phyloP scores from a whole-genome alignment of 2,113 vertebrate species.

The Poeciliopsis turrubarensis region DNA sequence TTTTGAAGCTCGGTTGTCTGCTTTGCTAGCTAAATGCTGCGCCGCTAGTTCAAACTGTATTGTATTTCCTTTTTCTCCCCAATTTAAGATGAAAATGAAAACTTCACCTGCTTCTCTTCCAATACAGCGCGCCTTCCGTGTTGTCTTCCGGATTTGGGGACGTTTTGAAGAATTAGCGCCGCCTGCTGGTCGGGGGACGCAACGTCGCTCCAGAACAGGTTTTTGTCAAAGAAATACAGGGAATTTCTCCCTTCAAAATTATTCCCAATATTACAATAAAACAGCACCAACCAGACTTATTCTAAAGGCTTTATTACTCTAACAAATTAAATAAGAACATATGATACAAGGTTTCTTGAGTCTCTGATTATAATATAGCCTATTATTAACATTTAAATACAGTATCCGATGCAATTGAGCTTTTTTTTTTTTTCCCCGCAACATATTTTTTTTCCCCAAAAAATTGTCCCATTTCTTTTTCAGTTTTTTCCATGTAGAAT shows the following conservation, averaged over 20 bases:
- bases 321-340: conserved; percentile 85
- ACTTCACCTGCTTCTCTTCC: background rate
- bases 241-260: background rate
- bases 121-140: background rate
- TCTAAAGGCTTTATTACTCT: conserved; percentile 82
- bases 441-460: conserved; percentile 34
- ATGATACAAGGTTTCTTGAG: conserved; percentile 78
- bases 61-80: too few relatives aligned
- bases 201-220: too few relatives aligned
- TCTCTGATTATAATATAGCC: conserved; percentile 81
- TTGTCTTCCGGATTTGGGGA: background rate
- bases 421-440: conserved; percentile 63
- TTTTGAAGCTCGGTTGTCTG: too few relatives aligned
- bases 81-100: too few relatives aligned
- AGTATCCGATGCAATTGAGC: conserved; percentile 70
- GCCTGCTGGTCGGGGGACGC: conserved; percentile 18
- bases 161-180: background rate
- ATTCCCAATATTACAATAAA: background rate
- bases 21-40: too few relatives aligned
- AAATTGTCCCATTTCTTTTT: conserved; percentile 43
- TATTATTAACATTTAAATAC: conserved; percentile 85
- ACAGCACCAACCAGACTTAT: conserved; percentile 39
- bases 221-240: too few relatives aligned
- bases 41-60: too few relatives aligned
- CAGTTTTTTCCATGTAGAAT: conserved; percentile 29